Conservation (phyloP, 2,797 vertebrate genomes). For the Sparus aurata region DNA sequence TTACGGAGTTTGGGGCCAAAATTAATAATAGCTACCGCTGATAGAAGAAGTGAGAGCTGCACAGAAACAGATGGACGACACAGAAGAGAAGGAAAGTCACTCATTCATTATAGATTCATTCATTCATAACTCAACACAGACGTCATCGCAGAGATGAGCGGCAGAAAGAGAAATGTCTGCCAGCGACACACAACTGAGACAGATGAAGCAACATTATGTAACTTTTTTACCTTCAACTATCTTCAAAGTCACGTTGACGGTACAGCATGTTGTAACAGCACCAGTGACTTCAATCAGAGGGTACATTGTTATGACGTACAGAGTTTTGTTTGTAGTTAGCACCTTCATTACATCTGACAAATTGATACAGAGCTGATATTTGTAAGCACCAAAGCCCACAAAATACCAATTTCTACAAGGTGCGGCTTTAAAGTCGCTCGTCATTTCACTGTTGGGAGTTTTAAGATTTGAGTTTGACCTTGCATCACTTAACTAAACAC, state of each 20-base stretch:
- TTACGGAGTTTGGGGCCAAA: background rate
- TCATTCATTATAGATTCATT: constrained; percentile 2
- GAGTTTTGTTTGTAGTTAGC: no score
- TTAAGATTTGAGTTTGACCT: background rate
- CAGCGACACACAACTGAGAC: background rate
- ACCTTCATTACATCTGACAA: no score
- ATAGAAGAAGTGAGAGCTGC: background rate
- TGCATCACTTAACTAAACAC: no score
- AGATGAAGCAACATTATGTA: background rate
- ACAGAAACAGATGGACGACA: background rate
- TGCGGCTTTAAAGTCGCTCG: no score
- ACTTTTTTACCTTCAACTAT: no score
- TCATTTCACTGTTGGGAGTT: background rate
- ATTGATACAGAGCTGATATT: no score
- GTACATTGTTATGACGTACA: no score
- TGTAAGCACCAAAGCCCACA: no score
- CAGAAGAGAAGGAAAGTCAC: background rate
- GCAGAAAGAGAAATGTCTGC: background rate
- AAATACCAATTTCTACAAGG: no score
- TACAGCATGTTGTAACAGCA: no score
- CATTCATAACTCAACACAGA: constrained; percentile 2
- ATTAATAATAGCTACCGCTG: background rate
- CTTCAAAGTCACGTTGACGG: no score
- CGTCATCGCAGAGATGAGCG: background rate
- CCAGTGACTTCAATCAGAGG: no score